Conservation (phyloP, 92 coral and sea anemone species). For the Epizoanthus stellaris region DNA sequence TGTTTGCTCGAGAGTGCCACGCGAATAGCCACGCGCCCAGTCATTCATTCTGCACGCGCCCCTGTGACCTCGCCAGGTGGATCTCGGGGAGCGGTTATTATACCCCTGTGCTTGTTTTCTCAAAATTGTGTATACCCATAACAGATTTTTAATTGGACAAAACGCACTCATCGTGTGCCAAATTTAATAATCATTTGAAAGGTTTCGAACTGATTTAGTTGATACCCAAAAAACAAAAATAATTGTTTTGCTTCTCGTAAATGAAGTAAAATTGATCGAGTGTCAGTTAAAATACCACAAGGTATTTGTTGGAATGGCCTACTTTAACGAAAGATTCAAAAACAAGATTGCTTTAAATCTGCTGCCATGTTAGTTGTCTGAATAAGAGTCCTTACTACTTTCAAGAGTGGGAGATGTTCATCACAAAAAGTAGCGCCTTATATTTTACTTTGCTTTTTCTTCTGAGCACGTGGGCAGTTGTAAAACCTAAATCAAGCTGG, state of each 20-base stretch:
- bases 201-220: constrained; percentile 28
- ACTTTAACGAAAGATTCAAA: constrained; percentile 13
- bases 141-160: constrained; percentile 76
- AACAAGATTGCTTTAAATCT: neutral
- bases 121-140: constrained; percentile 56
- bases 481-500: neutral
- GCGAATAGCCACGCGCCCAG: constrained; percentile 76
- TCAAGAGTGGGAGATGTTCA: neutral
- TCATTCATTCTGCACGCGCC: constrained; percentile 63
- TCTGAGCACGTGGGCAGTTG: constrained; percentile 8
- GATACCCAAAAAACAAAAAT: constrained; percentile 19
- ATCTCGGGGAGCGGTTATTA: constrained; percentile 56
- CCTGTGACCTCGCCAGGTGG: constrained; percentile 74
- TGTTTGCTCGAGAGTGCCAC: constrained; percentile 76
- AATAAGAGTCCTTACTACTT: neutral
- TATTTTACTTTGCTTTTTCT: neutral
- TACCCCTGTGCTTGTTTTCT: constrained; percentile 58
- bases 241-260: constrained; percentile 9
- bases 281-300: constrained; percentile 4
- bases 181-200: constrained; percentile 36
- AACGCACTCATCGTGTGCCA: constrained; percentile 69
- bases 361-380: constrained; percentile 6
- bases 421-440: neutral
- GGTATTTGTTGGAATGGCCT: neutral
- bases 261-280: constrained; percentile 21